A percentile compares a stretch with the other conserved stretches of the same genome.
phyloP scores from a whole-genome alignment of 2,888 invertebrate genomes.

The Drosophila melanosoma region DNA sequence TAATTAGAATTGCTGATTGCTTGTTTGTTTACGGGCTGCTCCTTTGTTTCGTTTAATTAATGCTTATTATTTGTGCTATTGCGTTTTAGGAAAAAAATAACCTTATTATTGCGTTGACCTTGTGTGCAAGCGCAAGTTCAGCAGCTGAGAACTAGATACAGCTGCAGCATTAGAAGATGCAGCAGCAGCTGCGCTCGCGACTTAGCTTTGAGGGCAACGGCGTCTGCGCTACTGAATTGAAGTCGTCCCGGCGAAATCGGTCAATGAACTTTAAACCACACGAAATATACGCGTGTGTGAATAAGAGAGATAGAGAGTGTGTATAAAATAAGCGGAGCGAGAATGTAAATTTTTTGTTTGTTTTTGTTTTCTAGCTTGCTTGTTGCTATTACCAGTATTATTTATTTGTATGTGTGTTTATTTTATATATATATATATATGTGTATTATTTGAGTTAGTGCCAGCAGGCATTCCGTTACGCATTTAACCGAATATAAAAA shows the following conservation, averaged over 20 bases:
- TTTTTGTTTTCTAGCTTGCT: background rate
- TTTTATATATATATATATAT: constrained; percentile 1
- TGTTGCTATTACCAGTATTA: constrained; percentile 15
- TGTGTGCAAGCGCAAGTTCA: constrained; percentile 25
- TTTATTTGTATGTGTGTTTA: background rate
- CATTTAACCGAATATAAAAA: constrained; percentile 50
- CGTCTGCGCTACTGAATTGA: constrained; percentile 61
- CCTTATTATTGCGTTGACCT: constrained; percentile 56
- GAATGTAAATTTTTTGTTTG: constrained; percentile 45
- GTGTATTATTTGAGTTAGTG: constrained; percentile 18
- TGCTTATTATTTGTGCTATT: constrained; percentile 51
- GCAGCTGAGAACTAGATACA: background rate
- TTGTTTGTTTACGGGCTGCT: constrained; percentile 11
- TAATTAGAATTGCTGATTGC: constrained; percentile 11
- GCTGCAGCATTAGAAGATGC: background rate
- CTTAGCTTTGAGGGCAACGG: constrained; percentile 18
- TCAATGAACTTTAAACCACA: constrained; percentile 79
- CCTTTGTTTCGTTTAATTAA: constrained; percentile 47
- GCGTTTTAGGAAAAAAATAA: constrained; percentile 42
- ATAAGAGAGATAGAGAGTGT: constrained; percentile 1
- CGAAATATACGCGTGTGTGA: constrained; percentile 8
- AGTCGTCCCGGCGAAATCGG: constrained; percentile 73
- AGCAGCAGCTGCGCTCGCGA: constrained; percentile 25
- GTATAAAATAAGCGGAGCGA: constrained; percentile 40
- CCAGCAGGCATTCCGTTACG: constrained; percentile 57